Conservation (phyloP, 1,140 invertebrate genomes). For the Nixonia krombeini region DNA sequence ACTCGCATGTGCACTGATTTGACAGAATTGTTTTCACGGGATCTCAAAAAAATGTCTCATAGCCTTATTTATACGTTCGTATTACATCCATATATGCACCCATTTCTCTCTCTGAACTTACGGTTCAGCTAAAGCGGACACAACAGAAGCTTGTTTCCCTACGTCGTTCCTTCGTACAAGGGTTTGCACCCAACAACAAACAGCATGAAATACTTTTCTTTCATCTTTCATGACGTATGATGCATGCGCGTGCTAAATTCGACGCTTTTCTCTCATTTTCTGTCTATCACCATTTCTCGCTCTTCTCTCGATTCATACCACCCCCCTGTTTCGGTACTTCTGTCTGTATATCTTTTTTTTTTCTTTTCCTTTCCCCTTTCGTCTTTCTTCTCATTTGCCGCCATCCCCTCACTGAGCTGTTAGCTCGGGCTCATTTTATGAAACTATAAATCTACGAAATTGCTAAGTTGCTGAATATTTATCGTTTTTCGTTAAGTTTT, state of each 20-base stretch:
- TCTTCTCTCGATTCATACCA: constrained; percentile 10
- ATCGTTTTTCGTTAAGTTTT: too few relatives aligned
- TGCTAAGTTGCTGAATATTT: too few relatives aligned
- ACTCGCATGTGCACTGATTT: constrained; percentile 21
- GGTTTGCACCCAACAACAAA: constrained; percentile 23
- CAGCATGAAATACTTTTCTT: constrained; percentile 42
- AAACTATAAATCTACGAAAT: constrained; percentile 36
- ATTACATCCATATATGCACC: constrained; percentile 13
- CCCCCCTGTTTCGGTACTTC: neutral
- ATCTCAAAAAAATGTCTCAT: too few relatives aligned
- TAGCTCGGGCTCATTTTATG: constrained; percentile 14
- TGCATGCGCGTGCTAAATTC: constrained; percentile 44
- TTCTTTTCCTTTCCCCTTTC: constrained; percentile 3
- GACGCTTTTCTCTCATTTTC: constrained; percentile 26
- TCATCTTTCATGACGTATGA: constrained; percentile 39
- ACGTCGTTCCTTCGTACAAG: constrained; percentile 14
- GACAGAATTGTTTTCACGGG: too few relatives aligned
- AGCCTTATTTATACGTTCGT: constrained; percentile 39
- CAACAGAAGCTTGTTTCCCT: constrained; percentile 3
- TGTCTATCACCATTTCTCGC: constrained; percentile 12
- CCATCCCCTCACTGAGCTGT: constrained; percentile 13
- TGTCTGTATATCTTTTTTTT: constrained; percentile 11
- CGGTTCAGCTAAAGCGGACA: neutral
- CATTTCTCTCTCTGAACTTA: constrained; percentile 8
- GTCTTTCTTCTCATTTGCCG: constrained; percentile 19